Conservation (phyloP, 2,797 vertebrate species). For the Pogonophryne albipinna region DNA sequence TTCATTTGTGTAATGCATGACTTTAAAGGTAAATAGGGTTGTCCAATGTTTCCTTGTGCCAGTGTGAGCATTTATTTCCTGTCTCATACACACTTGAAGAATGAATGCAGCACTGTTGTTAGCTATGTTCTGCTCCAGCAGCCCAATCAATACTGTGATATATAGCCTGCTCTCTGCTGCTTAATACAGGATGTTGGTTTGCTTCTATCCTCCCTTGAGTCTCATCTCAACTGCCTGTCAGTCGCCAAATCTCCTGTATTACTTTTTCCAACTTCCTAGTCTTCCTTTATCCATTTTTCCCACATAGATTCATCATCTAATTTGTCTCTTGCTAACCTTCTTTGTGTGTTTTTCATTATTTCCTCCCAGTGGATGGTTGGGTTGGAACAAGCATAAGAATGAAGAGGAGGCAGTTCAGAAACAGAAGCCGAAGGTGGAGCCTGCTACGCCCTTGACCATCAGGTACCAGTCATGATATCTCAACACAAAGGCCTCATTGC, state of each 20-base stretch:
- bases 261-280: too few relatives aligned
- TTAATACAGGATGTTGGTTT: not conserved
- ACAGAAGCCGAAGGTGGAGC: slow-evolving; percentile 96
- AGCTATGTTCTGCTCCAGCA: not conserved
- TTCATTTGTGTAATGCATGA: not conserved
- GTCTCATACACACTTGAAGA: not conserved
- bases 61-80: not conserved
- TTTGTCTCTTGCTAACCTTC: not conserved
- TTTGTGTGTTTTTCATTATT: not conserved
- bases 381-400: slow-evolving; percentile 92
- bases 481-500: not conserved
- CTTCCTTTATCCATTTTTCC: not conserved
- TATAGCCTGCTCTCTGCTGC: not conserved
- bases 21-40: not conserved
- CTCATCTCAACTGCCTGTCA: not conserved
- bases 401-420: slow-evolving; percentile 93
- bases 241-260: not conserved
- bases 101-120: slow-evolving; percentile 9
- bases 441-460: slow-evolving; percentile 92
- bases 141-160: slow-evolving; percentile 16
- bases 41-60: not conserved
- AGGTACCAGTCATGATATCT: slow-evolving; percentile 78
- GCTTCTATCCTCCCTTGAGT: not conserved
- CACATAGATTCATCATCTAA: not conserved
- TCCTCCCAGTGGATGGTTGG: slow-evolving; percentile 93